phyloP scores from a whole-genome alignment of 2,113 vertebrate genomes.

The Aphelocoma coerulescens region DNA sequence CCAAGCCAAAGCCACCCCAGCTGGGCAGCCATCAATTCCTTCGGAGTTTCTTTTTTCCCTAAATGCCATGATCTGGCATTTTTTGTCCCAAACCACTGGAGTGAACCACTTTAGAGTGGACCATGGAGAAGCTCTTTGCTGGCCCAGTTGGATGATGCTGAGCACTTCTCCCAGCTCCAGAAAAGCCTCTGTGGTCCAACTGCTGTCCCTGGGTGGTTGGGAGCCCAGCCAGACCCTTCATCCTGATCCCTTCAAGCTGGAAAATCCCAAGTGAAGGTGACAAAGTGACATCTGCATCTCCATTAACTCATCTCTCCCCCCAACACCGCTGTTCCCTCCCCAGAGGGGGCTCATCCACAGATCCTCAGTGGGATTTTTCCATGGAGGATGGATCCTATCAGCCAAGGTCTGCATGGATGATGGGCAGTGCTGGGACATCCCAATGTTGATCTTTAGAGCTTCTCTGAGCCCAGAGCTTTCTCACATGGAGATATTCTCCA shows the following conservation, averaged over 20 bases:
- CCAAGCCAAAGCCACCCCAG: background rate
- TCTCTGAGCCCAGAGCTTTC: background rate
- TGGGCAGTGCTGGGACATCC: background rate
- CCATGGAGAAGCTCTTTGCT: background rate
- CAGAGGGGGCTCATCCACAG: background rate
- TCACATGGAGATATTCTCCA: background rate
- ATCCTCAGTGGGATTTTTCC: background rate
- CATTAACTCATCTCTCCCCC: background rate
- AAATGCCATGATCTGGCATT: background rate
- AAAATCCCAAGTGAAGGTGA: background rate
- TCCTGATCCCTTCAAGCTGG: background rate
- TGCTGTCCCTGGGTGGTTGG: background rate
- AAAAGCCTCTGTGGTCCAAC: background rate
- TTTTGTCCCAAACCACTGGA: background rate
- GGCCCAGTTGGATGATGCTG: background rate
- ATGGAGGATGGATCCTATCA: background rate
- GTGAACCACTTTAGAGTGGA: background rate
- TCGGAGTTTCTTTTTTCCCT: background rate
- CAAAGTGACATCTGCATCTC: background rate
- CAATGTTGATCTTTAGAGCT: background rate
- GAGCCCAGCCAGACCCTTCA: background rate
- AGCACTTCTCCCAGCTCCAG: background rate
- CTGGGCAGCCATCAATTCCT: background rate
- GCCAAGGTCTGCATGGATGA: background rate
- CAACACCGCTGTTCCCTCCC: accelerated